phyloP scores from a whole-genome alignment of 2,888 invertebrate species.

The Hymenopus coronatus region DNA sequence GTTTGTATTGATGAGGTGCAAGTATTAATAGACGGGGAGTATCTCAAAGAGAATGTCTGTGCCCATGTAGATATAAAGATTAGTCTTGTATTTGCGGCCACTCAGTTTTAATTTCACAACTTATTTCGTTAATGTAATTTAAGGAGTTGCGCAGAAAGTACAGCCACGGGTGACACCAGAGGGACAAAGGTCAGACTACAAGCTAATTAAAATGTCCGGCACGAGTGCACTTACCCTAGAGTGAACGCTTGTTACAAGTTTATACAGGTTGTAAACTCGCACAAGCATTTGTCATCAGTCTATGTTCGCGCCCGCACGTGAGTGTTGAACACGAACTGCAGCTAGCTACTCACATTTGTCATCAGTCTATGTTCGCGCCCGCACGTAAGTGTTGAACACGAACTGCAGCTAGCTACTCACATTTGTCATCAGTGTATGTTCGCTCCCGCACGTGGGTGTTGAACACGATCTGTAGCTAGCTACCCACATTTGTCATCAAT shows the following conservation, averaged over 20 bases:
- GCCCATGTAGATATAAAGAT: background rate
- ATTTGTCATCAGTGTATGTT: background rate
- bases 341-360: background rate
- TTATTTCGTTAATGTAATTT: background rate
- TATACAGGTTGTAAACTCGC: background rate
- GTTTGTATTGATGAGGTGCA: too few species aligned
- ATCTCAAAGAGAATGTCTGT: too few species aligned
- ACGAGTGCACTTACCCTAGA: background rate
- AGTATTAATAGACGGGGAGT: too few species aligned
- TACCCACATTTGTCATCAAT: background rate
- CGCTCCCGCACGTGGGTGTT: background rate
- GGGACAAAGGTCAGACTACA: background rate
- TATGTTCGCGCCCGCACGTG: background rate
- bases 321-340: background rate
- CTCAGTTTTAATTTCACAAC: background rate
- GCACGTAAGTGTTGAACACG: background rate
- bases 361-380: background rate
- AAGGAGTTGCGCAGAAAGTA: background rate
- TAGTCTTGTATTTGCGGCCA: background rate
- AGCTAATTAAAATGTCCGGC: background rate
- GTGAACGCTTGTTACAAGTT: background rate
- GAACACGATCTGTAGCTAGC: background rate
- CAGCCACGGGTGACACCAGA: background rate
- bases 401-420: background rate
- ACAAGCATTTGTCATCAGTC: background rate